phyloP scores from a whole-genome alignment of 2,113 vertebrate genomes.

The Ursus arctos region DNA sequence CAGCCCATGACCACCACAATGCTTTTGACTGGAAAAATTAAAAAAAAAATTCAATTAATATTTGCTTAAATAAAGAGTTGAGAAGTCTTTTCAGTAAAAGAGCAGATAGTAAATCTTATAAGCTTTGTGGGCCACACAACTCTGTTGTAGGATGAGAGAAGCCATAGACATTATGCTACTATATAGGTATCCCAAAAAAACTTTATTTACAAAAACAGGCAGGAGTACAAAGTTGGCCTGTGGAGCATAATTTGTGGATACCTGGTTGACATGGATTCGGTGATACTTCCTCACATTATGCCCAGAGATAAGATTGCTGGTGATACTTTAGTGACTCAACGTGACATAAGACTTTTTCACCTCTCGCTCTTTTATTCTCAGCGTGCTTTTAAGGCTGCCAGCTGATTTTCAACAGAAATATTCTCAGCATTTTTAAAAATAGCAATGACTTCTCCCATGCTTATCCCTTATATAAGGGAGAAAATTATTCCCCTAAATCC shows the following conservation, averaged over 20 bases:
- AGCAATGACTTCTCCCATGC: neutral
- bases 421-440: neutral
- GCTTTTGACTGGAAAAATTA: neutral
- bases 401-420: neutral
- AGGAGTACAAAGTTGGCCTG: neutral
- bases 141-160: neutral
- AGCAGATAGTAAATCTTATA: neutral
- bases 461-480: neutral
- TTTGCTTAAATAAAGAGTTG: neutral
- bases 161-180: neutral
- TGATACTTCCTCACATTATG: neutral
- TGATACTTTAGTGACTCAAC: neutral
- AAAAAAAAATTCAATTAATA: neutral
- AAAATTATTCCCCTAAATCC: neutral
- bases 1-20: neutral
- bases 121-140: neutral
- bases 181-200: neutral
- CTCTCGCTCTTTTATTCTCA: neutral
- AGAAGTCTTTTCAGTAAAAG: neutral
- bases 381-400: neutral
- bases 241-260: neutral
- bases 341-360: neutral
- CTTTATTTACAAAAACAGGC: neutral
- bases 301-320: neutral
- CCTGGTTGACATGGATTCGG: neutral